A percentile compares a stretch with the other conserved stretches of the same genome.
Evolutionary conservation across 2,888 invertebrate genomes (phyloP).

Genomic region (Macrophya alboannulata): DNA sequence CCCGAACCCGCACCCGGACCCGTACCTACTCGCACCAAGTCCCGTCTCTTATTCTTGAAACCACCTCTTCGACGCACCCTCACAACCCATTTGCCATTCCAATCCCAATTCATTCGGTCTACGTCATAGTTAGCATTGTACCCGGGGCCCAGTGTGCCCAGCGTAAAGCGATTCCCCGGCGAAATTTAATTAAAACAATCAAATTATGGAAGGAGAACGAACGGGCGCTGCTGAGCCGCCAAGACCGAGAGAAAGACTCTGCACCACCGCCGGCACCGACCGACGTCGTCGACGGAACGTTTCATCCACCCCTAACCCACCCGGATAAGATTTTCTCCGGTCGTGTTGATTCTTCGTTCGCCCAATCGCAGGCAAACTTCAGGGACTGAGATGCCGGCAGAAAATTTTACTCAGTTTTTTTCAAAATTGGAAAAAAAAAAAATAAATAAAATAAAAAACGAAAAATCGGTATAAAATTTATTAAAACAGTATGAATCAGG

Average conservation of each 20-base stretch:
- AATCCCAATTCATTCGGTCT: constrained; percentile 68
- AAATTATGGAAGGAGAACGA: constrained; percentile 78
- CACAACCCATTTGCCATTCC: constrained; percentile 70
- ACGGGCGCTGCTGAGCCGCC: constrained; percentile 73
- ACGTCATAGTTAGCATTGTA: constrained; percentile 78
- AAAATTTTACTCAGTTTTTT: not conserved
- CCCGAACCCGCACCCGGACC: constrained; percentile 35
- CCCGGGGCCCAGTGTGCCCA: constrained; percentile 75
- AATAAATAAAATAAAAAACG: not conserved
- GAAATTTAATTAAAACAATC: constrained; percentile 81
- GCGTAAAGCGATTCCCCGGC: constrained; percentile 78
- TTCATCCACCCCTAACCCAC: constrained; percentile 19
- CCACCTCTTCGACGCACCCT: constrained; percentile 45
- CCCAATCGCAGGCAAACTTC: constrained; percentile 33
- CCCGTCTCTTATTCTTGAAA: constrained; percentile 20
- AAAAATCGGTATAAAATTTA: not conserved
- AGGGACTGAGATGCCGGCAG: constrained; percentile 7
- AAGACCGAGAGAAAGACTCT: constrained; percentile 65
- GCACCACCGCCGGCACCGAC: constrained; percentile 50
- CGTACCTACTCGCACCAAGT: constrained; percentile 38
- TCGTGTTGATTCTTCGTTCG: constrained; percentile 70
- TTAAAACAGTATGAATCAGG: not conserved
- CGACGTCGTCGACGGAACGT: constrained; percentile 26
- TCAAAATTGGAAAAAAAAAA: not conserved
- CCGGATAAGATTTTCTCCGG: constrained; percentile 76